phyloP scores from a whole-genome alignment of 2,888 invertebrate species.

The Halocaridina rubra region DNA sequence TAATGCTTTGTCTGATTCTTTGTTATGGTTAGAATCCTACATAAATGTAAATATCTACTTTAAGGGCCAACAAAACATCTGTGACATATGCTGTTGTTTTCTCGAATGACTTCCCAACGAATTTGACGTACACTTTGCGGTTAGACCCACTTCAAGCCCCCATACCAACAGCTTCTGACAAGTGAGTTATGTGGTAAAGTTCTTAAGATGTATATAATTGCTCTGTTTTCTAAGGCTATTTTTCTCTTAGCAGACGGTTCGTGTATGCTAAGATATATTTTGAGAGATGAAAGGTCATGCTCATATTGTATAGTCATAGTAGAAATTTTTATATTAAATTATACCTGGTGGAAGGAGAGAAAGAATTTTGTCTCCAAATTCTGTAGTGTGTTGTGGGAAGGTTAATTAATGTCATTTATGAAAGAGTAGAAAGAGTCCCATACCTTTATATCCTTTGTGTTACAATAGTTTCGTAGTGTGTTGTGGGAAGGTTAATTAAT shows the following conservation, averaged over 20 bases:
- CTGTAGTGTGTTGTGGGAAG: no score
- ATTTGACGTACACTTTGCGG: constrained; percentile 74
- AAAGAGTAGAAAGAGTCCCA: no score
- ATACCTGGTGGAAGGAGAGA: no score
- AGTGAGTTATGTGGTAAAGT: not conserved
- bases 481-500: no score
- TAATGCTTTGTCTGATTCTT: not conserved
- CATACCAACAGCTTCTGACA: constrained; percentile 74
- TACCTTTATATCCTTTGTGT: no score
- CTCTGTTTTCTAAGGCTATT: not conserved
- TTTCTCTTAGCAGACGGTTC: not conserved
- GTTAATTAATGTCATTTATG: no score
- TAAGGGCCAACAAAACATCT: not conserved
- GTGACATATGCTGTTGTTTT: constrained; percentile 6
- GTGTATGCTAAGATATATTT: not conserved
- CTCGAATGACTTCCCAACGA: not conserved
- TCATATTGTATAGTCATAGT: no score
- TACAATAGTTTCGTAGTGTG: no score
- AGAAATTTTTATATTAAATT: no score
- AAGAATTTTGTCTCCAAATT: no score
- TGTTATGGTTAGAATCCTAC: not conserved
- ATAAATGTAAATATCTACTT: not conserved
- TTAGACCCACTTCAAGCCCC: constrained; percentile 94
- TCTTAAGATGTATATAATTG: not conserved
- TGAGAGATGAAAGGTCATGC: no score